Evolutionary conservation across 2,113 vertebrate genomes (phyloP).

Genomic region (Neolamprologus kungweensis): DNA sequence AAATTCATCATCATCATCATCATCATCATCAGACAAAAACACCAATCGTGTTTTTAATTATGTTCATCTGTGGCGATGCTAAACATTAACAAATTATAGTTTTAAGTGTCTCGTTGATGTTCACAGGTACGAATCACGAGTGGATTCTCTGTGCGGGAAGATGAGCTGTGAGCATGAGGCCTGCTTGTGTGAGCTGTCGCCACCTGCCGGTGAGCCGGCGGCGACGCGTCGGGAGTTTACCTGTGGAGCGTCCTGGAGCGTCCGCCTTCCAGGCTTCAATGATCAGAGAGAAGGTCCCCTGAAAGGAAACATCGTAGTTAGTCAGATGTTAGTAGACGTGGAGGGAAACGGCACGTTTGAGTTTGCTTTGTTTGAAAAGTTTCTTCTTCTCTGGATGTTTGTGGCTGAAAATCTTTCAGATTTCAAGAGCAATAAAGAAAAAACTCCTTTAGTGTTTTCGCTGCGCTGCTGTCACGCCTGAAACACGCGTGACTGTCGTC

Average conservation of each 20-base stretch:
- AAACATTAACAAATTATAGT: neutral
- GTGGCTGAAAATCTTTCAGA: neutral
- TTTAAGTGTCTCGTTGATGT: neutral
- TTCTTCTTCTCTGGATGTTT: neutral
- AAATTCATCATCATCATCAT: neutral
- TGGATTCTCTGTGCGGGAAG: neutral
- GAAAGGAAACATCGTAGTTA: neutral
- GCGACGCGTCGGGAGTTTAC: constrained; percentile 46
- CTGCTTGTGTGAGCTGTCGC: neutral
- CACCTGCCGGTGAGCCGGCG: neutral
- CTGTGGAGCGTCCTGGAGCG: constrained; percentile 65
- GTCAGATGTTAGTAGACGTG: neutral
- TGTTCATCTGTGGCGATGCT: neutral
- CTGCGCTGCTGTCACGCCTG: neutral
- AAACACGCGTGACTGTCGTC: neutral
- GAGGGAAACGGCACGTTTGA: neutral
- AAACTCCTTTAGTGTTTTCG: neutral
- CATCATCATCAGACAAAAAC: neutral
- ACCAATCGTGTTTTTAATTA: neutral
- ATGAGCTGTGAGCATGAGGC: neutral
- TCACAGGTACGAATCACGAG: neutral
- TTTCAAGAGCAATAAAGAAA: neutral
- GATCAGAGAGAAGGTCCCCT: constrained; percentile 83
- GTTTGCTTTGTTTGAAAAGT: neutral
- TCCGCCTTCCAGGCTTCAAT: constrained; percentile 82